Percentiles rank a stretch among this genome's conserved stretches.
Conservation (phyloP, 2,113 vertebrate genomes). For the Bos indicus region DNA sequence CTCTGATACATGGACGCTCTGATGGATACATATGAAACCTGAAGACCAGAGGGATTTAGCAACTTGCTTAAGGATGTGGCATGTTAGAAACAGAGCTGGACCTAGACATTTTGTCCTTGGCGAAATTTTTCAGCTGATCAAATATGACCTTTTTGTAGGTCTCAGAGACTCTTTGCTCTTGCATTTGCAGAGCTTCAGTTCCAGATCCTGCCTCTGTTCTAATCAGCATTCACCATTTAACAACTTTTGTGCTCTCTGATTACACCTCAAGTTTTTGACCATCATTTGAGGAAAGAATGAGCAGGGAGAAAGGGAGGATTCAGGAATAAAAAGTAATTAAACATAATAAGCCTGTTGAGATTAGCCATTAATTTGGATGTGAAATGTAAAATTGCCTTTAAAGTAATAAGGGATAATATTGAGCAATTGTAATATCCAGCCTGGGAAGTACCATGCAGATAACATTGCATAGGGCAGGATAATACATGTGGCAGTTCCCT, state of each 20-base stretch:
- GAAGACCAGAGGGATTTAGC: neutral
- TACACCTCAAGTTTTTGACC: conserved; percentile 59
- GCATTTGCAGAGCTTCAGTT: neutral
- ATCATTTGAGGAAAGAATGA: conserved; percentile 65
- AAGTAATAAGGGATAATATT: conserved; percentile 69
- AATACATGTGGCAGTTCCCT: conserved; percentile 18
- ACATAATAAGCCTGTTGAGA: conserved; percentile 67
- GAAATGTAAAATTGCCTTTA: conserved; percentile 71
- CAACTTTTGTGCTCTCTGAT: conserved; percentile 62
- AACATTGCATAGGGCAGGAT: conserved; percentile 14
- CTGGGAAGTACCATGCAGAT: conserved; percentile 45
- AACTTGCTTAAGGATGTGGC: neutral
- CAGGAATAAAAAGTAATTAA: conserved; percentile 73
- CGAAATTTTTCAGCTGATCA: neutral
- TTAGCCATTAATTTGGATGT: conserved; percentile 78
- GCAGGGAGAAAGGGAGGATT: conserved; percentile 54
- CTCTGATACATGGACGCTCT: too few species aligned
- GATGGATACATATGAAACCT: too few species aligned
- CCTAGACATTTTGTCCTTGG: neutral
- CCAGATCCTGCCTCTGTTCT: neutral
- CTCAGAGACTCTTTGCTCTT: neutral
- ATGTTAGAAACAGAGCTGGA: neutral
- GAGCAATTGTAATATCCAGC: conserved; percentile 41
- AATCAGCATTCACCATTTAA: conserved; percentile 39
- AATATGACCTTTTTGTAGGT: neutral